These are phyloP conservation scores for Desmophyllum pertusum DNA, from an alignment of 92 coral and sea anemone species.

Conservation along the genomic window DNA sequence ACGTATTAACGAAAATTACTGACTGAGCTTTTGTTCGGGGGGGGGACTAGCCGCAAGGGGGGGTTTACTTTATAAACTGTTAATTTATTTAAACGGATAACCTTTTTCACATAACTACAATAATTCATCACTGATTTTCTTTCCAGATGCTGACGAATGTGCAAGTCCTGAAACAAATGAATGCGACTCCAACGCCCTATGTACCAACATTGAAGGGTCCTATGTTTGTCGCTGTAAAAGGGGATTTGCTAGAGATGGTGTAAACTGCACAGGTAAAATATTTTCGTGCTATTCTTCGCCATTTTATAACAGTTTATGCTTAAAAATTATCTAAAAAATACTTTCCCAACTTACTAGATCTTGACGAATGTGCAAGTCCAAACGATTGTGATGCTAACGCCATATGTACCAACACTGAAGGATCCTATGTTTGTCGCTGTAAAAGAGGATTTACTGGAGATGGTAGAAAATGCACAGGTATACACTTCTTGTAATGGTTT, in stretches of 20 bases:
- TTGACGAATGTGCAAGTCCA: not conserved
- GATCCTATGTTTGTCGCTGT: not conserved
- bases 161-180: conserved; percentile 1
- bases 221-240: conserved; percentile 45
- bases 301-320: too few relatives aligned
- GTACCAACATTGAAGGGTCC: conserved; percentile 42
- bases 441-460: conserved; percentile 20
- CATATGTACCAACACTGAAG: not conserved
- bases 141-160: conserved; percentile 35
- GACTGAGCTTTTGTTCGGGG: too few relatives aligned
- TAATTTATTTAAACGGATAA: too few relatives aligned
- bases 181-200: conserved; percentile 33
- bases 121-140: not conserved
- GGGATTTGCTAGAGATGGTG: conserved; percentile 28
- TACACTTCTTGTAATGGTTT: too few relatives aligned
- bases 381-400: not conserved
- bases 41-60: too few relatives aligned
- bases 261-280: conserved; percentile 6
- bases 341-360: too few relatives aligned
- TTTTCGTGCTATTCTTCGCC: not conserved
- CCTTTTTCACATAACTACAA: not conserved
- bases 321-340: too few relatives aligned
- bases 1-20: too few relatives aligned
- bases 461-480: conserved; percentile 35
- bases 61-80: too few relatives aligned